Evolutionary conservation across 2,888 invertebrate genomes (phyloP).

Genomic region (Orthosia gothica): DNA sequence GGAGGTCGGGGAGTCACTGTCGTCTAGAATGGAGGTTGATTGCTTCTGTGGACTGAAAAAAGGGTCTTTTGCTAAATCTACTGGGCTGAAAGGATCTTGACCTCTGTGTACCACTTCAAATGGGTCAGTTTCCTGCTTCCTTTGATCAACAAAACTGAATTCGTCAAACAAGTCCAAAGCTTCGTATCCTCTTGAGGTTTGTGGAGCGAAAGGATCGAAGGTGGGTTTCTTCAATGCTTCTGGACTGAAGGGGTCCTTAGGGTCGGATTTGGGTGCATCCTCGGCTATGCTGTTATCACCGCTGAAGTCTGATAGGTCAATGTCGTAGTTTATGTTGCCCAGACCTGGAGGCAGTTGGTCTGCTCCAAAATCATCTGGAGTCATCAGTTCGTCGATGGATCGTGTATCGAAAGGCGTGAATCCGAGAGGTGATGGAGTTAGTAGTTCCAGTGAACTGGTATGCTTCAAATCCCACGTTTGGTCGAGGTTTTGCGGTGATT

Average conservation of each 20-base stretch:
- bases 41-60: constrained; percentile 67
- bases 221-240: constrained; percentile 81
- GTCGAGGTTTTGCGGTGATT: constrained; percentile 79
- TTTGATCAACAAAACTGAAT: constrained; percentile 79
- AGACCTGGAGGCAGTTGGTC: constrained; percentile 92
- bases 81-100: constrained; percentile 72
- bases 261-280: constrained; percentile 80
- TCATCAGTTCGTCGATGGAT: constrained; percentile 91
- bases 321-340: constrained; percentile 94
- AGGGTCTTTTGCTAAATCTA: constrained; percentile 55
- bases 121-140: constrained; percentile 74
- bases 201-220: constrained; percentile 90
- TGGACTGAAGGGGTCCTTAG: constrained; percentile 92
- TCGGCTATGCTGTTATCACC: constrained; percentile 94
- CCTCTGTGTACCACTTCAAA: constrained; percentile 83
- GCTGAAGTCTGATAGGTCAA: constrained; percentile 94
- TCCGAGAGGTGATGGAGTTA: constrained; percentile 92
- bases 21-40: constrained; percentile 83
- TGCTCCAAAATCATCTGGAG: constrained; percentile 91
- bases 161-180: constrained; percentile 83
- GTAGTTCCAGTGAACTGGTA: constrained; percentile 88
- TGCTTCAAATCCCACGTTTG: constrained; percentile 83
- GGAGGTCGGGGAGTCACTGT: constrained; percentile 84
- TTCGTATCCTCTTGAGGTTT: constrained; percentile 76
- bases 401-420: constrained; percentile 91